A percentile compares a stretch with the other conserved stretches of the same genome.
Evolutionary conservation across 2,113 vertebrate species (phyloP).

Genomic region (Octodon degus): DNA sequence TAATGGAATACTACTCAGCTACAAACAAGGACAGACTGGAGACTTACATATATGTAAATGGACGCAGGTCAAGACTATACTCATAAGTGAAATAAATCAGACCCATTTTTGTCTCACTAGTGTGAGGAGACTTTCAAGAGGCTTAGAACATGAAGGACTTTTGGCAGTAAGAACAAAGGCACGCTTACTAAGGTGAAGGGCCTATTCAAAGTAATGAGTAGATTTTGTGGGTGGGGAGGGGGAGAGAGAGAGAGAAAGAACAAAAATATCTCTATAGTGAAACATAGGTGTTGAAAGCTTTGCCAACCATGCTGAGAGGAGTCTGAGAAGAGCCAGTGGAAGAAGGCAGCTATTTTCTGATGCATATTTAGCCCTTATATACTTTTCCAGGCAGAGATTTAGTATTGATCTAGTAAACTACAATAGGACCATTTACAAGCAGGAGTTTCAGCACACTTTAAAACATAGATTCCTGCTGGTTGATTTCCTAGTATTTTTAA

Average conservation of each 20-base stretch:
- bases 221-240: background rate
- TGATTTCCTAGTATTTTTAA: background rate
- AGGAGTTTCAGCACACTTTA: background rate
- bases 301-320: background rate
- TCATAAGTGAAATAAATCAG: too few species aligned
- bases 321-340: background rate
- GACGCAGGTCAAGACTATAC: too few species aligned
- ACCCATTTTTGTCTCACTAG: too few species aligned
- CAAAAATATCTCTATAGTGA: background rate
- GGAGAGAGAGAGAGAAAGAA: background rate
- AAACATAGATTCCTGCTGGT: background rate
- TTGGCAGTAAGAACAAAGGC: background rate
- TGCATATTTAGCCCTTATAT: background rate
- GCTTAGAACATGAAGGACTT: background rate
- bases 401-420: background rate
- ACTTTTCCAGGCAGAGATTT: background rate
- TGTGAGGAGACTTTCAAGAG: background rate
- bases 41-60: too few species aligned
- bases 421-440: background rate
- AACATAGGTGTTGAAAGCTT: background rate
- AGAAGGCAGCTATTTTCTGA: background rate
- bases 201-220: background rate
- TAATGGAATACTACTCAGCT: too few species aligned
- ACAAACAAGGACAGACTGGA: too few species aligned
- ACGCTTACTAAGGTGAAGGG: conserved; percentile 6